These are phyloP conservation scores for Pampusana beccarii DNA, from an alignment of 2,113 vertebrate species.

Conservation along the genomic window DNA sequence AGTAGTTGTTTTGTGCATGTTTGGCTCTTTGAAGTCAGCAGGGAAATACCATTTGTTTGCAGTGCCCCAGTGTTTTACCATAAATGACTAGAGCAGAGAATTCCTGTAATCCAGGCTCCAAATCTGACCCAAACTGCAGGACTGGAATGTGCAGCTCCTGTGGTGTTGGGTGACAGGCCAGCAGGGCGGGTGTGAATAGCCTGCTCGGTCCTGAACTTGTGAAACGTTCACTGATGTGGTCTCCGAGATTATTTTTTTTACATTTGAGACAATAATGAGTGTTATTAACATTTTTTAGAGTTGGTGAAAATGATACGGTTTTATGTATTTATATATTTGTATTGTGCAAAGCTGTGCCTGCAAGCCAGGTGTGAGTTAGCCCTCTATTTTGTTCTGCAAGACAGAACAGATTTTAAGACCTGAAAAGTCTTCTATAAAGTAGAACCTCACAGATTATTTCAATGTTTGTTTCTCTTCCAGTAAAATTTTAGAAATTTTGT, in stretches of 20 bases:
- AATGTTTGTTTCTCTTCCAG: neutral
- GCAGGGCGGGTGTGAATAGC: neutral
- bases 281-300: neutral
- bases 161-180: neutral
- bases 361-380: neutral
- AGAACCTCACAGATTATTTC: neutral
- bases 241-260: neutral
- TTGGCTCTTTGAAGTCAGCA: neutral
- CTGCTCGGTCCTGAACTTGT: neutral
- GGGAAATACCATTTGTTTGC: neutral
- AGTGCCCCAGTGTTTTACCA: neutral
- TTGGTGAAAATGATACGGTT: accelerated
- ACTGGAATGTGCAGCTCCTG: neutral
- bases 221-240: neutral
- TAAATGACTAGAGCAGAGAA: neutral
- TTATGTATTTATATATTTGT: neutral
- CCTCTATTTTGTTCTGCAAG: neutral
- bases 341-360: neutral
- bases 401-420: neutral
- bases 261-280: neutral
- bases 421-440: neutral
- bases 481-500: neutral
- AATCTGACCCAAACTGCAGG: neutral
- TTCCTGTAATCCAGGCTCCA: neutral
- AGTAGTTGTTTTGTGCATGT: neutral